Evolutionary conservation across 2,888 invertebrate genomes (phyloP).

Genomic region (Thera obeliscata): DNA sequence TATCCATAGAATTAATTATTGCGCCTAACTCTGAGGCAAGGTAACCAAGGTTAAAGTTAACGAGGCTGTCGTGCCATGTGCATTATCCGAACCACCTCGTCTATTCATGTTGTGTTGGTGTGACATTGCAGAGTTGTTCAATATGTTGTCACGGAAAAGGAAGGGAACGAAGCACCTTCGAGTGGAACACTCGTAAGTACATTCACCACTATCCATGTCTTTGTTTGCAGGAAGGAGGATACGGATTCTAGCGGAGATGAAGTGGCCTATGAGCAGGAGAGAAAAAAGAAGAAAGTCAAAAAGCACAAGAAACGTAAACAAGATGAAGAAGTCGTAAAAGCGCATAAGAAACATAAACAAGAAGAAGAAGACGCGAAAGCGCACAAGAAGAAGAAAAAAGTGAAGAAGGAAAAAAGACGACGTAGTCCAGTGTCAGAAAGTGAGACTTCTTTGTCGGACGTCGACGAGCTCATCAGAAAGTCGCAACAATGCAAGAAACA

Average conservation of each 20-base stretch:
- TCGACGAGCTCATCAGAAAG: slow-evolving; percentile 71
- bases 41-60: slow-evolving; percentile 31
- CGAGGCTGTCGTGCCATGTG: slow-evolving; percentile 4
- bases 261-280: slow-evolving; percentile 60
- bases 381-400: slow-evolving; percentile 83
- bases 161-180: slow-evolving; percentile 38
- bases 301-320: slow-evolving; percentile 88
- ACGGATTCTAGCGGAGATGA: slow-evolving; percentile 39
- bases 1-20: slow-evolving; percentile 50
- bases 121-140: slow-evolving; percentile 62
- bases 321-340: slow-evolving; percentile 82
- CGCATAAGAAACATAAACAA: slow-evolving; percentile 89
- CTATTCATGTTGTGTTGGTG: slow-evolving; percentile 33
- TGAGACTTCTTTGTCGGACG: slow-evolving; percentile 73
- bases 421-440: slow-evolving; percentile 65
- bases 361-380: slow-evolving; percentile 75
- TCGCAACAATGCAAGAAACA: slow-evolving; percentile 51
- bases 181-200: slow-evolving; percentile 58
- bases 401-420: slow-evolving; percentile 84
- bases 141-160: slow-evolving; percentile 54
- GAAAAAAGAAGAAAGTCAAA: slow-evolving; percentile 82
- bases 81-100: slow-evolving; percentile 24
- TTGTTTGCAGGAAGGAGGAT: slow-evolving; percentile 34
- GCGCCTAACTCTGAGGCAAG: slow-evolving; percentile 39
- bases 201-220: slow-evolving; percentile 36